phyloP scores from a whole-genome alignment of 2,797 vertebrate species.

The Eurystomus glaucurus region DNA sequence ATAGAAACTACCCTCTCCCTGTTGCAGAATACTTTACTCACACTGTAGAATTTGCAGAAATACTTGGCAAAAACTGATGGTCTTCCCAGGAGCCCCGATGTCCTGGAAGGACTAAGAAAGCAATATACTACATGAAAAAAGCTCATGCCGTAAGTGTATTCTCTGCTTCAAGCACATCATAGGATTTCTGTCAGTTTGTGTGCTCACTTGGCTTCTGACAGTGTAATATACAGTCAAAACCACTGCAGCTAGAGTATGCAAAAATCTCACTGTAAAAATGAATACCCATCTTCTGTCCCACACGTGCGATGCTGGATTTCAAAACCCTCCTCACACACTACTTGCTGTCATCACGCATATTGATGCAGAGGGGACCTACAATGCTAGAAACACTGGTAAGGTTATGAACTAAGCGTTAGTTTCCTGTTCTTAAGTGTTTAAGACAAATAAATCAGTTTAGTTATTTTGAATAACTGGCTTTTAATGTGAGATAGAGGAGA shows the following conservation, averaged over 20 bases:
- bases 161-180: not conserved
- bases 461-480: not conserved
- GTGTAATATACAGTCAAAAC: not conserved
- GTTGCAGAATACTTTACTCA: not conserved
- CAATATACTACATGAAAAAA: not conserved
- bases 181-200: constrained; percentile 1
- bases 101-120: not conserved
- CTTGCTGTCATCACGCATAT: not conserved
- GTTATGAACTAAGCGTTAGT: fast-evolving
- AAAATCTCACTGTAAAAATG: not conserved
- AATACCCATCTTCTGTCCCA: not conserved
- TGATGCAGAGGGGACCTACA: not conserved
- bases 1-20: not conserved
- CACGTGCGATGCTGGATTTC: not conserved
- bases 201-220: not conserved
- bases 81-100: not conserved
- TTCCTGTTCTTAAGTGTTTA: not conserved
- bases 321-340: not conserved
- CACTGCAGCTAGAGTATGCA: not conserved
- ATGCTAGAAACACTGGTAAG: fast-evolving
- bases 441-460: not conserved
- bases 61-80: not conserved
- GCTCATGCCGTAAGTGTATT: not conserved
- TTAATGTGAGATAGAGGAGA: not conserved
- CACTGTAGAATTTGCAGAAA: not conserved